Evolutionary conservation across 1,140 invertebrate genomes (phyloP), one percentile per base, ranked within the genome.

Genomic region (Euura saliciscinereae): DNA sequence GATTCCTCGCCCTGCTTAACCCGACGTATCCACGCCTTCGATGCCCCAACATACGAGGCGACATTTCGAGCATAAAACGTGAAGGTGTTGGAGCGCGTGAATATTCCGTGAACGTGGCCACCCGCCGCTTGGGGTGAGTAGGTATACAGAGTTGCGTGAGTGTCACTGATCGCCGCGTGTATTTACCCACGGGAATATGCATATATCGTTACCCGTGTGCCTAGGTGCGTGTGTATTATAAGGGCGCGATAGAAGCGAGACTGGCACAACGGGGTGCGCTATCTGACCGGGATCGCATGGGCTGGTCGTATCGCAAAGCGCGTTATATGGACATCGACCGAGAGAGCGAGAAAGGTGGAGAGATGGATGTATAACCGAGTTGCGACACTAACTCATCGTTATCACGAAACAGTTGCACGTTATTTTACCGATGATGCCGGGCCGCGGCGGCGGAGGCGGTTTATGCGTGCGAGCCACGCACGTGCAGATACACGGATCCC

Each of bases 351-450:
- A n/a, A n/a, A n/a, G n/a, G 45, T 67, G 71, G 67, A 13, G 10
- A 42, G 42, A 44, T 10, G 4, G 45, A 42, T 28, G 74, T 46
- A 28, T 10, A 43, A 68, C 65, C 68, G 70, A 70, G 70, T 75
- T 69, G 67, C 71, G 78, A 78, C 79, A 80, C 80, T 84, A 86
- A 86, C 81, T 86, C 83, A 84, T 84, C 83, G 83, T 86, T 85
- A 86, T 86, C 84, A 77, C 75, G 81, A 82, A 83, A 83, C 78
- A 75, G 74, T 80, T 76, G 77, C 73, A 80, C 80, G 83, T 84
- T 84, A 84, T 84, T 85, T 84, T 78, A 77, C 76, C 78, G 77
- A 80, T 83, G 81, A 83, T 81, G 51, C 51, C n/a, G 51, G 7
- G 51, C 7, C 7, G n/a, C n/a, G 51, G 51, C 51, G 7, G 51